Conservation (phyloP, 2,113 vertebrate genomes). For the Halcyon senegalensis region DNA sequence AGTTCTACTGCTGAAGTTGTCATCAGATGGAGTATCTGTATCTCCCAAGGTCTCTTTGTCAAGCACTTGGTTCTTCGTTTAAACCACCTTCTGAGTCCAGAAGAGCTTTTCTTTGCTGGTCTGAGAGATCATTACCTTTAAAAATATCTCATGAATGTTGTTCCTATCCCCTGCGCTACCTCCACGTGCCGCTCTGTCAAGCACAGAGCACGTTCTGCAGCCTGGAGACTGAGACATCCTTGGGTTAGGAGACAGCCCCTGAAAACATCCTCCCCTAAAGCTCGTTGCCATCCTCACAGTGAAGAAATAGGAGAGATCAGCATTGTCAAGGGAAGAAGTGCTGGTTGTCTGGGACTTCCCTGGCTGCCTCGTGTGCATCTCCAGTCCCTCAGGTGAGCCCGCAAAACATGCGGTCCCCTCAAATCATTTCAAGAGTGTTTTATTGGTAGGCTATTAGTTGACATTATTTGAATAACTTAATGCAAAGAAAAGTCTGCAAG, state of each 20-base stretch:
- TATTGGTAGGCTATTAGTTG: not conserved
- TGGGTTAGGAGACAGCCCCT: not conserved
- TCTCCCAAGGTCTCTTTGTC: not conserved
- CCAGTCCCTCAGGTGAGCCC: not conserved
- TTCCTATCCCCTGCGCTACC: not conserved
- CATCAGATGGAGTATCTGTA: not conserved
- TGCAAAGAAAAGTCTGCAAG: not conserved
- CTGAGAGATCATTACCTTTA: not conserved
- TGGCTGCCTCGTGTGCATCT: not conserved
- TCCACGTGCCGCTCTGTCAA: not conserved
- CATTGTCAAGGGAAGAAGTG: not conserved
- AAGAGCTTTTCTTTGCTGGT: not conserved
- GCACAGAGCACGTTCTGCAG: rapidly evolving
- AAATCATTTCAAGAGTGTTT: not conserved
- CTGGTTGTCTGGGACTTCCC: not conserved
- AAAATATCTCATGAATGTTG: not conserved
- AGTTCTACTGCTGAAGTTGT: not conserved
- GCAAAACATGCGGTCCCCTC: not conserved
- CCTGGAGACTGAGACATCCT: not conserved
- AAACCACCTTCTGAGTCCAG: not conserved
- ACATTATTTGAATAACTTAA: not conserved
- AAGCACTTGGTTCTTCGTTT: not conserved
- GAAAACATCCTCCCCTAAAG: not conserved
- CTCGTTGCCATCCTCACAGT: not conserved
- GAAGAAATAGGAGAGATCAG: not conserved